Evolutionary conservation across 2,888 invertebrate species (phyloP), one percentile per base, ranked within the genome.

Genomic region (Netelia virgata): DNA sequence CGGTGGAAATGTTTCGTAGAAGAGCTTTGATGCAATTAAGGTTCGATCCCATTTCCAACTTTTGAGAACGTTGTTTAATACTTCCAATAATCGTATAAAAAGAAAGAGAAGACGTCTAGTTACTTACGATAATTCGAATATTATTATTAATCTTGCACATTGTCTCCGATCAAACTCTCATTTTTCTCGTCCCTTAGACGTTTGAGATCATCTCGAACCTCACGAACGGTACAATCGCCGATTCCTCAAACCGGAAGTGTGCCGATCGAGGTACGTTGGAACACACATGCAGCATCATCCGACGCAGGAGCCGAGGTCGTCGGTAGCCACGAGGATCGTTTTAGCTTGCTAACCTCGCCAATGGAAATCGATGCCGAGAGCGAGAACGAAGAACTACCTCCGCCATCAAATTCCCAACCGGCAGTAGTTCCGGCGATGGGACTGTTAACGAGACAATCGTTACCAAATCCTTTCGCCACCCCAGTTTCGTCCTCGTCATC

Each of bases 191-290:
- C 9, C n/a, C 11, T 3, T 69, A 78, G 83, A 59, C 63, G 55
- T 16, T 10, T 64, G 14, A 55, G 18, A n/a, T 41, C 69, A 1
- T 28, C 18, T 9, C 61, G 55, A 1, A 9, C 66, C 0, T 72
- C 79, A 1, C 83, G 83, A 28, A 80, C 72, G 10, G 83, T 75
- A 23, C 83, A 80, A 80, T 76, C 83, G 41, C 74, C 74, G 20
- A 78, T 76, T 11, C 84, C 86, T 1, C 87, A 86, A 59, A 78
- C 76, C 18, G 88, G 87, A 23, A 89, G 86, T 57, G 87, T 88
- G 10, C 87, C 87, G n/a, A 87, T 89, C 16, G 88, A 90, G 78
- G 87, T 90, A 43, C 85, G 88, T 36, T 86, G 87, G n/a, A 90
- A 90, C 64, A 88, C 78, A 72, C 89, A 88, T 77, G 83, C 86